Evolutionary conservation across 2,797 vertebrate genomes (phyloP).

Genomic region (Paratrypauchen microcephalus): DNA sequence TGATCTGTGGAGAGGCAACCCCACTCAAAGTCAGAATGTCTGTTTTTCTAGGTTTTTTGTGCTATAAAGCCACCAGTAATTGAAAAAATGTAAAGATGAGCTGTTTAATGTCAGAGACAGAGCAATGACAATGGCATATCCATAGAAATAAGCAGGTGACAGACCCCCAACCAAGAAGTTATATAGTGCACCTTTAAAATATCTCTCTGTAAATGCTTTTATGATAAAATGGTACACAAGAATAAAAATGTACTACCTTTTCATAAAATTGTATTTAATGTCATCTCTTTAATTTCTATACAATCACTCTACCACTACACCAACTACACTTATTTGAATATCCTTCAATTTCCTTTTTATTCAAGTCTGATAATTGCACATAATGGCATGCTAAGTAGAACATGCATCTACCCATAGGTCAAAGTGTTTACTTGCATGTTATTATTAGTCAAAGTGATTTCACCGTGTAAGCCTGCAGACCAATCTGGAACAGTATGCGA

Average conservation of each 20-base stretch:
- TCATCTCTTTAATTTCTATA: background rate
- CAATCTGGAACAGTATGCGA: background rate
- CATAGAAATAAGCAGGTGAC: too few species aligned
- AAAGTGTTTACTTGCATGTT: background rate
- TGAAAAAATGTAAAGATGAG: too few species aligned
- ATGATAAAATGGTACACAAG: too few species aligned
- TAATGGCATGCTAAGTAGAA: background rate
- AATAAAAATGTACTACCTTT: background rate
- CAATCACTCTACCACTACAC: background rate
- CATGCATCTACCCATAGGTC: background rate
- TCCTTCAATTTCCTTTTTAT: background rate
- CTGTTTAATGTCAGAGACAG: too few species aligned
- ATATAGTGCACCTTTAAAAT: too few species aligned
- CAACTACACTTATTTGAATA: background rate
- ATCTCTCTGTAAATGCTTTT: too few species aligned
- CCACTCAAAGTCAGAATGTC: too few species aligned
- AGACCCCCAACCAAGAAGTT: too few species aligned
- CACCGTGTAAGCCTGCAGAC: background rate
- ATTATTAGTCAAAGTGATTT: constrained; percentile 1
- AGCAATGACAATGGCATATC: too few species aligned
- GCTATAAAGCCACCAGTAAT: too few species aligned
- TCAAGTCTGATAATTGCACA: background rate
- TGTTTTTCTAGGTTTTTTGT: too few species aligned
- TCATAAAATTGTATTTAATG: background rate
- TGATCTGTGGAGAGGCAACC: too few species aligned